A percentile compares a stretch with the other conserved stretches of the same genome.
Conservation (phyloP, 2,888 invertebrate species). For the Sphinx pinastri region DNA sequence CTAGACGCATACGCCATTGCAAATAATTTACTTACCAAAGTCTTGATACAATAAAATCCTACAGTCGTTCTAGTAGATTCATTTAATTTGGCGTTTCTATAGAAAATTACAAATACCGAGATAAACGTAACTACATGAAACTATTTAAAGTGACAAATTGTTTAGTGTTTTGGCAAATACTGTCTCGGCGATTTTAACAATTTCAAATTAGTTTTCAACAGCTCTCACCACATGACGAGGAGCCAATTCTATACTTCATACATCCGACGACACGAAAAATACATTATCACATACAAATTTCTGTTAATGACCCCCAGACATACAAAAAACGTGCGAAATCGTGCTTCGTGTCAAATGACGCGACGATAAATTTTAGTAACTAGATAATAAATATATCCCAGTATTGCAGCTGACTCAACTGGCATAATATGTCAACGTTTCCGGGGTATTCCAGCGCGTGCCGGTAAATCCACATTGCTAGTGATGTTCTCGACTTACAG, state of each 20-base stretch:
- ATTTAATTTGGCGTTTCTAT: neutral
- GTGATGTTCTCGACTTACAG: conserved; percentile 1
- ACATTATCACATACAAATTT: conserved; percentile 58
- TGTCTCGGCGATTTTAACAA: neutral
- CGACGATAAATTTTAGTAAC: conserved; percentile 27
- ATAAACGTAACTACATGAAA: neutral
- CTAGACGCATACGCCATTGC: neutral
- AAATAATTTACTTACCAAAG: neutral
- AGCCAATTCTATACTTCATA: conserved; percentile 33
- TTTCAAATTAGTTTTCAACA: conserved; percentile 16
- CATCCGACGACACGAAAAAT: conserved; percentile 40
- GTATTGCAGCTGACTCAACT: neutral
- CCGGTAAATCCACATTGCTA: too few species aligned
- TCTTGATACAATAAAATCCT: neutral
- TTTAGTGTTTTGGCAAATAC: conserved; percentile 16
- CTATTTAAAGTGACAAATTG: conserved; percentile 14
- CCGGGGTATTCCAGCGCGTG: neutral
- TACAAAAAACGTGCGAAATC: conserved; percentile 20
- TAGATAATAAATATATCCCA: neutral
- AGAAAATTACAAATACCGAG: neutral
- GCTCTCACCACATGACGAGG: conserved; percentile 18
- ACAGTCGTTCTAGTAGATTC: too few species aligned
- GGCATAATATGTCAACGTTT: neutral
- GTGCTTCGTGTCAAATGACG: conserved; percentile 28
- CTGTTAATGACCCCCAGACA: conserved; percentile 49